Percentiles rank a stretch among this genome's conserved stretches.
Evolutionary conservation across 2,888 invertebrate species (phyloP).

Genomic region (Cosmorhoe ocellata): DNA sequence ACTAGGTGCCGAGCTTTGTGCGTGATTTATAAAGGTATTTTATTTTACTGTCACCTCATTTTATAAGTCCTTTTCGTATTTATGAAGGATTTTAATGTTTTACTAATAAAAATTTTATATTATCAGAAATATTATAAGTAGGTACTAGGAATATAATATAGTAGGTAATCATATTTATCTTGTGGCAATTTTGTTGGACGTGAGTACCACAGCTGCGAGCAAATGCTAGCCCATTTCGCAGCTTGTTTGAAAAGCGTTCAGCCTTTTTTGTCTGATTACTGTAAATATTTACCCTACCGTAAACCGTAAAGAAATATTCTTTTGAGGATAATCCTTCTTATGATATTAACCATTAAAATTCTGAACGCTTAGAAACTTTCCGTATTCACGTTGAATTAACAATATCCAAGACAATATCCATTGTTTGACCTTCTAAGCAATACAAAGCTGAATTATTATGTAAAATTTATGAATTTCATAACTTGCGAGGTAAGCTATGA

Average conservation of each 20-base stretch:
- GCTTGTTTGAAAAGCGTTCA: constrained; percentile 1
- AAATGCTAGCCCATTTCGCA: too few species aligned
- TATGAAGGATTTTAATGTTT: too few species aligned
- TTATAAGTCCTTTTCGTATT: background rate
- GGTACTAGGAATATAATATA: too few species aligned
- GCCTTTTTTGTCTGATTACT: constrained; percentile 12
- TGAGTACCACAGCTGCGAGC: too few species aligned
- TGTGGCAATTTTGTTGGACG: too few species aligned
- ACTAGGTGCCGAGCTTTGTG: constrained; percentile 21
- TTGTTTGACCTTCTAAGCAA: constrained; percentile 4
- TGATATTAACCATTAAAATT: constrained; percentile 29
- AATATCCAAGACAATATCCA: constrained; percentile 5
- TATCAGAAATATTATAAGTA: too few species aligned
- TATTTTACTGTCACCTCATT: constrained; percentile 18
- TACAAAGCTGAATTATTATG: constrained; percentile 6
- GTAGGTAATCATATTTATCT: too few species aligned
- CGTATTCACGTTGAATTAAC: constrained; percentile 1
- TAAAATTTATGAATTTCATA: constrained; percentile 14
- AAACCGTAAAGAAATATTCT: constrained; percentile 26
- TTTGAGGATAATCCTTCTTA: constrained; percentile 28
- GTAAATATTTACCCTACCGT: constrained; percentile 21
- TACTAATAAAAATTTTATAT: too few species aligned
- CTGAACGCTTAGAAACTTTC: constrained; percentile 6
- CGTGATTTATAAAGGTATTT: constrained; percentile 19
- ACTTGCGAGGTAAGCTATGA: constrained; percentile 2